Base-by-base conservation (phyloP, 2,113 vertebrate species). In the Balaenoptera acutorostrata region DNA sequence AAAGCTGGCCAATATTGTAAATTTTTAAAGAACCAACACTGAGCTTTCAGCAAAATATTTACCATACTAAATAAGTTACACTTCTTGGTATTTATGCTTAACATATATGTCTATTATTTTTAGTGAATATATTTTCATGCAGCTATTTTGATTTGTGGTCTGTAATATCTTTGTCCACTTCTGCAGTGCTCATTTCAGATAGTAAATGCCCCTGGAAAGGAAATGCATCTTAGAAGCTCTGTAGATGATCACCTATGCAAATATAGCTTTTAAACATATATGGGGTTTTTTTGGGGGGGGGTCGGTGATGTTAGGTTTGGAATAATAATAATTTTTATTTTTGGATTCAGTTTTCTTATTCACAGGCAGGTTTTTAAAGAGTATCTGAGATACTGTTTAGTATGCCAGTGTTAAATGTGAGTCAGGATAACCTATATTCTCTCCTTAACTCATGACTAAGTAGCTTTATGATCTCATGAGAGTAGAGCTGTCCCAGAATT, bases 1-100 rank as follows among this genome's bases (percentile, higher is more conserved):
- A 92, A 88, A 94, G 74, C 96, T 97, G 91, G 91, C 3, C 63
- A 92, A 93, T 96, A 18, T 27, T 93, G 49, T 10, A 41, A 55
- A 63, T 25, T 36, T 18, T 69, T 80, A 96, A 82, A 98, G 96
- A 10, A 23, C 44, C 44, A 84, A 81, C 18, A 44, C 46, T 75
- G 59, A 87, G 29, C 83, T 97, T 85, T 71, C 49, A 71, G 86
- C 46, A 75, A 39, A 77, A 10, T 64, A 59, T 61, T 90, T 69
- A 39, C 39, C 61, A 13, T 41, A 5, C 31, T 91, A 69, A 74
- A 27, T 88, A 69, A 85, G 52, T 89, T 94, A 29, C 0, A 1
- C 4, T 20, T 64, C 69, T 59, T 87, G 80, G 41, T 72, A 36
- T 83, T 88, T 75, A 63, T 46, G n/a, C 25, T 66, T 68, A 86